Evolutionary conservation across 1,140 invertebrate genomes (phyloP).

Genomic region (Thalassaphorura encarpata): DNA sequence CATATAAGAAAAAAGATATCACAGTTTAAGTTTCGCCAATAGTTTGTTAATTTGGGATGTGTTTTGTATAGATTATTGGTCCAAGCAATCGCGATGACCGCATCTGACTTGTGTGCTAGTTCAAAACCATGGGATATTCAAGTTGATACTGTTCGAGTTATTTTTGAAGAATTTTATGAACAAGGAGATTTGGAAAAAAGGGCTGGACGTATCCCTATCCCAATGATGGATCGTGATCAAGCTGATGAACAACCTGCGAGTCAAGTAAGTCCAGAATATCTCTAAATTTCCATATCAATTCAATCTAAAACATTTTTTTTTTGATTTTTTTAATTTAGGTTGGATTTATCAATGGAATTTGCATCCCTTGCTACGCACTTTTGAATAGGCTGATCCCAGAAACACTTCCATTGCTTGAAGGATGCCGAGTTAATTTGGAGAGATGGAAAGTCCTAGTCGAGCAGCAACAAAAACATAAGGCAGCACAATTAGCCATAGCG

Average conservation of each 20-base stretch:
- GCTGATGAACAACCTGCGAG: constrained; percentile 59
- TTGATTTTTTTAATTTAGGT: constrained; percentile 43
- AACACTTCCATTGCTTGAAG: constrained; percentile 56
- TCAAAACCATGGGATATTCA: constrained; percentile 72
- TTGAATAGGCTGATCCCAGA: constrained; percentile 56
- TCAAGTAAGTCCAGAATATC: constrained; percentile 45
- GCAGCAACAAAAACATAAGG: not conserved
- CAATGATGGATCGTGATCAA: constrained; percentile 71
- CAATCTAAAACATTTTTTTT: not conserved
- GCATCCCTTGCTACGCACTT: constrained; percentile 65
- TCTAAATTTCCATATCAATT: not conserved
- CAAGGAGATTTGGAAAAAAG: constrained; percentile 62
- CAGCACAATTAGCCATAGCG: too few relatives aligned
- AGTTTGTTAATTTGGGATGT: not conserved
- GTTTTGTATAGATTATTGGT: constrained; percentile 45
- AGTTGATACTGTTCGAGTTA: constrained; percentile 63
- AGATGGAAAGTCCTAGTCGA: not conserved
- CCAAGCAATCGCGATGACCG: constrained; percentile 67
- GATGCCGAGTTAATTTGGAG: constrained; percentile 48
- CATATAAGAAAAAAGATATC: too few relatives aligned
- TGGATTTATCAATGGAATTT: constrained; percentile 65
- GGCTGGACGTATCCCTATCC: constrained; percentile 56
- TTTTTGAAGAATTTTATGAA: constrained; percentile 76
- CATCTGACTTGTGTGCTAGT: constrained; percentile 65
- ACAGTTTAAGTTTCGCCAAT: not conserved